Evolutionary conservation across 2,113 vertebrate species (phyloP).

Genomic region (Cettia cetti): DNA sequence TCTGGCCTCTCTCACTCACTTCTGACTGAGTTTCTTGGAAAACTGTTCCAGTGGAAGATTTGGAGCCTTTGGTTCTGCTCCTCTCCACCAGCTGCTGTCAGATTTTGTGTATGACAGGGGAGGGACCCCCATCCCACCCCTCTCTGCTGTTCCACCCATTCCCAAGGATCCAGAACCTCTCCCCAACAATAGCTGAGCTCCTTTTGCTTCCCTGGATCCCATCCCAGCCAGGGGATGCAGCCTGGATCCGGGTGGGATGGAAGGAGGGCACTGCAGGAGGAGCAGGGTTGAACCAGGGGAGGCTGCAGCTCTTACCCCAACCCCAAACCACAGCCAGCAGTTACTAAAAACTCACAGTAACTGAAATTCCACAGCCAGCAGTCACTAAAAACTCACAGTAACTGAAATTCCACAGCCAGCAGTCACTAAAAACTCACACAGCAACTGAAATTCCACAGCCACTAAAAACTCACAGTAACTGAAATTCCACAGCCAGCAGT

Average conservation of each 20-base stretch:
- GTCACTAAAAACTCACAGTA: background rate
- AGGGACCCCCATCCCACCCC: background rate
- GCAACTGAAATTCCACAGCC: no score
- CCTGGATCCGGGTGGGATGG: accelerated
- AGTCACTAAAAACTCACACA: background rate
- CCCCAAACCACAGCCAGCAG: background rate
- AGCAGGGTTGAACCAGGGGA: background rate
- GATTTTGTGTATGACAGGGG: background rate
- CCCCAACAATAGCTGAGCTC: background rate
- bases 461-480: background rate
- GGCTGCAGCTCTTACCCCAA: background rate
- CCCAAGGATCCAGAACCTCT: background rate
- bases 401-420: no score
- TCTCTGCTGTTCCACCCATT: background rate
- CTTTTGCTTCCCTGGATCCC: background rate
- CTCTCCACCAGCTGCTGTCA: background rate
- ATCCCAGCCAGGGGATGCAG: background rate
- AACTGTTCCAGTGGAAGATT: background rate
- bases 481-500: no score
- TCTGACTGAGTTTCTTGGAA: background rate
- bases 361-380: no score
- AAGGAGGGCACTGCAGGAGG: background rate
- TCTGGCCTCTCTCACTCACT: background rate
- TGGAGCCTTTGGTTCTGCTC: background rate
- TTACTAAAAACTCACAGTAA: background rate